Base-by-base conservation (phyloP, 2,797 vertebrate genomes). In the Clamator glandarius region DNA sequence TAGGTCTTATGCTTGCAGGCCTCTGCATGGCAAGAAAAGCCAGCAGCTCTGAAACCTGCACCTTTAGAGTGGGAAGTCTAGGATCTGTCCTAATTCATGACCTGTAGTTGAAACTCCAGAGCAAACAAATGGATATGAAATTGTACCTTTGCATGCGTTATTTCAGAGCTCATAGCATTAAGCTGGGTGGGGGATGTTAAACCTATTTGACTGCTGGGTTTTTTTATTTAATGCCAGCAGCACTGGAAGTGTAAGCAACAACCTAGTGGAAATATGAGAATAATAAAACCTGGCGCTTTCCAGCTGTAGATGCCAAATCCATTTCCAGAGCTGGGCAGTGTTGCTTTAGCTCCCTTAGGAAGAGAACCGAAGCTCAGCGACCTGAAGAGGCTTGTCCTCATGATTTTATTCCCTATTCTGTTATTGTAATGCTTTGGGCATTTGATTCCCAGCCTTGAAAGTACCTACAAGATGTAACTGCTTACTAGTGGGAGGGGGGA, bases 241-340 rank as follows among this genome's bases (percentile, higher is more conserved):
- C 80, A 29, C 52, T 93, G 15, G 59, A 86, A 87, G 36, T 64
- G 85, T 79, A 93, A 96, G 81, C 84, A 89, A 68, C 64, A 84
- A 80, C 78, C 61, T 86, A 66, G 50, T 87, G 54, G 83, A 96
- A 94, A 88, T 91, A 93, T 90, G 93, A 96, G 59, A 91, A 92
- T 95, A 92, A 96, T 93, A 94, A 93, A 94, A 94, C 77, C 70
- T 94, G 89, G 90, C 95, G 24, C 88, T 87, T 96, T 92, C 90
- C 95, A 93, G 92, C 85, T 97, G 95, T 76, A 93, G 92, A 96
- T 94, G 93, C 93, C 95, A 96, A 84, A 87, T 94, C 85, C 80
- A 92, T 93, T 95, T 95, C 77, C 91, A 82, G 67, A 92, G 57
- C 63, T 91, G 89, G 92, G 11, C 77, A 85, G 64, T 84, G 57